Evolutionary conservation across 2,113 vertebrate species (phyloP), one percentile per base, ranked within the genome.

Genomic region (Regulus satrapa): DNA sequence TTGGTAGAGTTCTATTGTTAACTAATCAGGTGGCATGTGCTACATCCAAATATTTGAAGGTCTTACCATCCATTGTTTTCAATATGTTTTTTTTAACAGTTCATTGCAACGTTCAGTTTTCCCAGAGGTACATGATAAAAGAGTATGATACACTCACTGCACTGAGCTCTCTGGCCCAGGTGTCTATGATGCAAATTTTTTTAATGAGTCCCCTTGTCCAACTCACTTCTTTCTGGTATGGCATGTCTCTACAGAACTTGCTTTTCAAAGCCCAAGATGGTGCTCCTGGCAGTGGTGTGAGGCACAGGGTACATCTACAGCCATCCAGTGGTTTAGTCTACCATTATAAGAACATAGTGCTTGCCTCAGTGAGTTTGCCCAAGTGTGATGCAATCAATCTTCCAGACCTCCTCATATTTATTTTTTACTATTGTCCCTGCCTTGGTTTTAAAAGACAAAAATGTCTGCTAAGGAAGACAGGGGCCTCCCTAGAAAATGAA

Each of bases 341-440:
- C n/a, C 43, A 24, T 5, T 48, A 6, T 48, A 38, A 38, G n/a
- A 29, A 75, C 0, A 1, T 18, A 75, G 12, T 0, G 1, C 48
- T 78, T 45, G 48, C 25, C 38, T 64, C 36, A 12, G 38, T 23
- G 9, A 9, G 32, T 54, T 78, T 54, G 38, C 25, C 18, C 0
- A 4, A 64, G 19, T 43, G 25, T 78, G 48, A 54, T 29, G 7
- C 32, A 64, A 29, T 52, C 36, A 34, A 41, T 29, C 38, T 43
- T 38, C 61, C 38, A 45, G 48, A 31, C 9, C 15, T 29, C 9
- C 20, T 8, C 19, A 15, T 36, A 79, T 31, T 31, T 45, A 23
- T 36, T 64, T 43, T 18, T 3, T 5, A 34, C 25, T 15, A 43
- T 23, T 14, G 24, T 43, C 31, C 19, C 31, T n/a, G n/a, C n/a